Evolutionary conservation across 1,140 invertebrate genomes (phyloP), one percentile per base, ranked within the genome.

Genomic region (Muscidifurax raptorellus): DNA sequence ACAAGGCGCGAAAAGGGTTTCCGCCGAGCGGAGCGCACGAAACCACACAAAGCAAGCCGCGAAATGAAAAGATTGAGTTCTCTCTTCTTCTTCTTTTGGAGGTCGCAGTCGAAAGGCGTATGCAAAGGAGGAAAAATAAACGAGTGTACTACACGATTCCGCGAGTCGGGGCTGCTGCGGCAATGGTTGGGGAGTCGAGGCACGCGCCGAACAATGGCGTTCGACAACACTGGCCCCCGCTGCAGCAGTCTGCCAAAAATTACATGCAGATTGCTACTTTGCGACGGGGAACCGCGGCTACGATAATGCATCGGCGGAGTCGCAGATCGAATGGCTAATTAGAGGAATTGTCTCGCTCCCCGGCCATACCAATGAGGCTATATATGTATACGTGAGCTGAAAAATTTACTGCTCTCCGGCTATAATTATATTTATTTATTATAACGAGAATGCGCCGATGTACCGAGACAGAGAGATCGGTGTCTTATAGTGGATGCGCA

Each of bases 11-110:
- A 74, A 74, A 74, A 74, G 71, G 71, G 71, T 74, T 74, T 72
- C 40, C 32, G 71, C 7, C 7, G 25, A 0, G 66, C 25, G 27
- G 5, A 28, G 66, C 22, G 64, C 64, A n/a, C 22, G 40, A 74
- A 74, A 32, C 28, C 71, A n/a, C 32, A 74, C 27, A 40, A 74
- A 74, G 66, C 25, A 9, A 69, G 71, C 7, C 71, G 32, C 71
- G 32, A 74, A 74, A 74, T 18, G 32, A 74, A 27, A 74, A 32
- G 32, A 74, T 74, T 74, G 71, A 74, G 67, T 69, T 30, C 67
- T 69, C 28, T 69, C 25, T 12, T 69, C 66, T 69, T 28, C 28
- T 30, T 69, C 66, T 28, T 30, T 28, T 69, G 9, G 66, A 13
- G 25, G 12, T 28, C 66, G 25, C 59, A 64, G n/a, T 64, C 59